Conservation (phyloP, 2,888 invertebrate species). For the Piscicola geometra region DNA sequence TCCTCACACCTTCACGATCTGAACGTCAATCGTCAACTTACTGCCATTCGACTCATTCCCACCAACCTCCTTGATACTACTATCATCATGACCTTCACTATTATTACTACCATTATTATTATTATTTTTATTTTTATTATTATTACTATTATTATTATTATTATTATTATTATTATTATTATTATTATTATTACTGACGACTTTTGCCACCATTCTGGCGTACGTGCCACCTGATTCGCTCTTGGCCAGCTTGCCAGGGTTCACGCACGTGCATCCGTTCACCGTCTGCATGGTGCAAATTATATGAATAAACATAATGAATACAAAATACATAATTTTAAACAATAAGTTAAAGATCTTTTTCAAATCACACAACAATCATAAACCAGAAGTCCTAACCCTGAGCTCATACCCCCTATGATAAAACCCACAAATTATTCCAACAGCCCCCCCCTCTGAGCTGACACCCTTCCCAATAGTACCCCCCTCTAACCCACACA, state of each 20-base stretch:
- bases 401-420: neutral
- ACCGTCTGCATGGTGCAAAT: slow-evolving; percentile 64
- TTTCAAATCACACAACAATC: neutral
- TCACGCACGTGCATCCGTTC: slow-evolving; percentile 73
- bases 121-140: no score
- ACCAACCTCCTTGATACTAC: neutral
- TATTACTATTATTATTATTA: neutral
- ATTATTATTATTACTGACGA: neutral
- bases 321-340: neutral
- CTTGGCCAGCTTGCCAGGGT: slow-evolving; percentile 77
- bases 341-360: neutral
- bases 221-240: slow-evolving; percentile 72
- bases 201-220: slow-evolving; percentile 50
- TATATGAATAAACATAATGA: neutral
- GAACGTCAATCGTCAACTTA: neutral
- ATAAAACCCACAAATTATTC: no score
- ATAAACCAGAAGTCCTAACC: neutral
- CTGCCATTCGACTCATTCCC: neutral
- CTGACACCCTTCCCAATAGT: no score
- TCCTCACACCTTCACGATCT: neutral
- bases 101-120: no score
- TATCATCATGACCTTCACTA: no score
- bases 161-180: neutral
- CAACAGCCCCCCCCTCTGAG: no score
- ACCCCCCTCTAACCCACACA: no score